These are phyloP conservation scores for Tetropium fuscum DNA, from an alignment of 2,888 invertebrate species.

Conservation along the genomic window DNA sequence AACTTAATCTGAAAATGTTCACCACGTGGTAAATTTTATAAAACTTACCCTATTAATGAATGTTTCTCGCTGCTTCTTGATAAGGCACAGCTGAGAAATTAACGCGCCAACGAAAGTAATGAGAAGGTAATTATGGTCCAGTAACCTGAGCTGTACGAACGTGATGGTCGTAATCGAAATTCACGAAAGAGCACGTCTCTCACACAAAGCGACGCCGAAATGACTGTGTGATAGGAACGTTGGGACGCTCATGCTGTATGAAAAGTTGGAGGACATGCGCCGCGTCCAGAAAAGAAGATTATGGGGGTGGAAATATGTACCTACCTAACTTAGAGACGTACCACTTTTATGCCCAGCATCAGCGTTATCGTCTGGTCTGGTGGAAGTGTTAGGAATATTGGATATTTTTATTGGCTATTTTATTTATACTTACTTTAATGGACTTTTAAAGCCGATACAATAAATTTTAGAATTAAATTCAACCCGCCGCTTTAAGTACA, in stretches of 20 bases:
- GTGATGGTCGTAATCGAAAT: constrained; percentile 3
- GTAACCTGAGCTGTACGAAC: no score
- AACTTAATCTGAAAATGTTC: no score
- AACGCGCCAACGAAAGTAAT: no score
- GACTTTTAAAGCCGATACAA: neutral
- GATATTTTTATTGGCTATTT: constrained; percentile 13
- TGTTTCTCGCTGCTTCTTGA: no score
- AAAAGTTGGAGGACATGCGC: constrained; percentile 32
- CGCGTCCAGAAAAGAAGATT: constrained; percentile 24
- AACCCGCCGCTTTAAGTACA: neutral
- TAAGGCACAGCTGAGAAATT: no score
- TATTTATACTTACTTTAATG: neutral
- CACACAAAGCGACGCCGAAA: constrained; percentile 28
- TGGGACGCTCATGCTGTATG: constrained; percentile 29
- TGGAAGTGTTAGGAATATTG: constrained; percentile 15
- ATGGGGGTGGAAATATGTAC: constrained; percentile 30
- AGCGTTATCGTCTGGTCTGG: constrained; percentile 25
- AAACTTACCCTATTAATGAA: no score
- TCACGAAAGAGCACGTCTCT: constrained; percentile 26
- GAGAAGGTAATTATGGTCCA: no score
- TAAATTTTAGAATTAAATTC: neutral
- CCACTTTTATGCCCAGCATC: constrained; percentile 27
- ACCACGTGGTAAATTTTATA: no score
- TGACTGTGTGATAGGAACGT: constrained; percentile 33
- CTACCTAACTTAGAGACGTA: constrained; percentile 25